Evolutionary conservation across 2,888 invertebrate species (phyloP), one percentile per base, ranked within the genome.

Genomic region (Thereva unica): DNA sequence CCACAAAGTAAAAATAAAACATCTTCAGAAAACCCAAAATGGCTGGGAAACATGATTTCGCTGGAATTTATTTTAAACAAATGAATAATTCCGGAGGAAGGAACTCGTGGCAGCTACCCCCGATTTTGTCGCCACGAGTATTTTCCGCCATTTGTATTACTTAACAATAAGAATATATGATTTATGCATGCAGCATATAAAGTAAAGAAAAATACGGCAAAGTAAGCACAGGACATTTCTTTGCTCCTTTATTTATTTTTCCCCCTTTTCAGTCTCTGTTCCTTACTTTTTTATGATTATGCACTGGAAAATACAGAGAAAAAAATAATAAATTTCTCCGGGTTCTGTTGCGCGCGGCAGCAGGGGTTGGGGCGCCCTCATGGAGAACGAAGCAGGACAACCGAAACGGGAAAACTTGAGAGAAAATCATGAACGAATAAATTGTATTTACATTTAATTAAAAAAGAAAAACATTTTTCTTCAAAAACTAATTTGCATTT

Each of bases 371-470:
- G 57, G 44, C 34, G n/a, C 23, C 23, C 23, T 23, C 34, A 23
- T n/a, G 55, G 41, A 55, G 3, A 44, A 8, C 1, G 44, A 8
- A 40, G 4, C 40, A 23, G 9, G 55, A 40, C 55, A 41, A 41
- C 23, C 55, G 23, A 12, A 40, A 10, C 55, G 10, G 41, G 41
- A 50, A 10, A 63, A 52, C 50, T 63, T 63, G 52, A 52, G 52
- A 52, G 50, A 52, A 52, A 63, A 52, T 52, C 63, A 52, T 41
- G 63, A 52, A 52, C 50, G 64, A 64, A 64, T 64, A 64, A 64
- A 64, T 64, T 64, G 64, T 64, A 64, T 64, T 64, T 64, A 64
- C 64, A 64, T 64, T 64, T 64, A 64, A 64, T 64, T 64, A 64
- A 64, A 64, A 64, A 64, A 64, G 64, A 55, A 64, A 64, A 64